Base-by-base conservation (phyloP, 2,888 invertebrate species). In the Chymomyza amoena region DNA sequence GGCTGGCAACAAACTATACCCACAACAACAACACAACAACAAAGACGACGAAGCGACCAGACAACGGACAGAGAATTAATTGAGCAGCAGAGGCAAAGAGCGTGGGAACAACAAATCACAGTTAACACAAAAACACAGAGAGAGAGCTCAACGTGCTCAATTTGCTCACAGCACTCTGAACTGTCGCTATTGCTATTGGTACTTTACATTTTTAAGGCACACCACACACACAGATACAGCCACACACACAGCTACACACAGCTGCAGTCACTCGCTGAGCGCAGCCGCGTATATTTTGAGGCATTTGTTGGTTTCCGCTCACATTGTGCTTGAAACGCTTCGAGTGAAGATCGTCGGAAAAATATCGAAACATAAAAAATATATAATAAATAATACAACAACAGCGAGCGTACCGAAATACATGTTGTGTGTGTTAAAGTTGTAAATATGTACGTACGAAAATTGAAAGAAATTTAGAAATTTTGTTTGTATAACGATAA, bases 241-340 rank as follows among this genome's bases (percentile, higher is more conserved):
- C 39, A 2, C 39, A 45, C 10, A 39, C 39, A 45, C 13, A 45
- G 0, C 10, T 13, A 45, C 6, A 39, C 7, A 2, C 13, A 45
- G 39, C 10, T 7, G 13, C 7, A 45, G 13, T 45, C 39, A 7
- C 4, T 45, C 39, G 39, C 39, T 45, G 13, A 45, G 39, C 73
- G 66, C 25, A 51, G 59, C 66, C 77, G 70, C 66, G 76, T 88
- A 84, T 89, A 86, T 80, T 87, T 80, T 73, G 70, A 75, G 74
- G 80, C 73, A 80, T 63, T 75, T 72, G 68, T 80, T 68, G 68
- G 70, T 73, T 68, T 76, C 76, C 76, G 81, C 82, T 80, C 80
- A 84, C 90, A 90, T 91, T 90, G 90, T 90, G 90, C 89, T 90
- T 89, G 81, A 87, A 90, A 90, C 90, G 91, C 88, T 89, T 82